Conservation (phyloP, 1,140 invertebrate genomes). For the Drosophila grimshawi region DNA sequence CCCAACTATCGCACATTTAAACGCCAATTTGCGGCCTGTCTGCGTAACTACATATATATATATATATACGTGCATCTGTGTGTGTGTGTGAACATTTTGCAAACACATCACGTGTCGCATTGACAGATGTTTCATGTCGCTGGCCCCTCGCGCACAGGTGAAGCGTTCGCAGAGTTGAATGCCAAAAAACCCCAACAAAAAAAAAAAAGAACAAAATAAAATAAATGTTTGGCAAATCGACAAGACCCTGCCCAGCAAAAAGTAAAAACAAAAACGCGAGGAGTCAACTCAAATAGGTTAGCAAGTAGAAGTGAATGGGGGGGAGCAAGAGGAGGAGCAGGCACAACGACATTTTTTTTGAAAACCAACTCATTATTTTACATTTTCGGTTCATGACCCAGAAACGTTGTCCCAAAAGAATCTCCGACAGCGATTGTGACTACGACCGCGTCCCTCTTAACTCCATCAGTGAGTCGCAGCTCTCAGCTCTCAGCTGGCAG, state of each 20-base stretch:
- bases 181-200: conserved; percentile 5
- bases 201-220: conserved; percentile 3
- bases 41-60: not conserved
- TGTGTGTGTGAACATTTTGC: conserved; percentile 34
- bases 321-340: not conserved
- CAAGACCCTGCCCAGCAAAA: conserved; percentile 33
- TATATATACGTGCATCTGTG: not conserved
- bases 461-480: not conserved
- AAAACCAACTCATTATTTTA: conserved; percentile 78
- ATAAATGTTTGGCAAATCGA: conserved; percentile 40
- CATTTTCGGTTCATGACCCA: conserved; percentile 79
- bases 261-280: not conserved
- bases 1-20: conserved; percentile 49
- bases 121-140: conserved; percentile 43
- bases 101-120: conserved; percentile 57
- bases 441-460: conserved; percentile 1
- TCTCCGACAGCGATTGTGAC: not conserved
- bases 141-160: conserved; percentile 34
- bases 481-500: no score
- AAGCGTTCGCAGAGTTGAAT: conserved; percentile 18
- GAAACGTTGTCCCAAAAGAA: conserved; percentile 57
- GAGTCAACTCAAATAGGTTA: conserved; percentile 8
- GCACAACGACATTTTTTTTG: conserved; percentile 40
- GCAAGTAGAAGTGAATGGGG: conserved; percentile 2
- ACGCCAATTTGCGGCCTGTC: conserved; percentile 23